These are phyloP conservation scores for Tachystola acroxantha DNA, from an alignment of 2,888 invertebrate genomes.

Conservation along the genomic window DNA sequence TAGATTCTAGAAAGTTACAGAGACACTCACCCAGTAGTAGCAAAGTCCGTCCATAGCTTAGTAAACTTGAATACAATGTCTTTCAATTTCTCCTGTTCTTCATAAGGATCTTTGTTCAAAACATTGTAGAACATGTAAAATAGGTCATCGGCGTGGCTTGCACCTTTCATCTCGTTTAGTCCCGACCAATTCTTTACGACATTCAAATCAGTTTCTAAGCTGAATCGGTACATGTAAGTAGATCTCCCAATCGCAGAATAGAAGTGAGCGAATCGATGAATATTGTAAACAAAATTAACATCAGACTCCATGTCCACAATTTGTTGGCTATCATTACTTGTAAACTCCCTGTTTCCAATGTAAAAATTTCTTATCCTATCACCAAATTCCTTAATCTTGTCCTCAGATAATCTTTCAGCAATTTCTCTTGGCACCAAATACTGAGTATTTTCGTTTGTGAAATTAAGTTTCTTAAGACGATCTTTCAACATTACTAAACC, in stretches of 20 bases:
- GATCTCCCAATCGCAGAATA: constrained; percentile 11
- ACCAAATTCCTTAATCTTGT: constrained; percentile 21
- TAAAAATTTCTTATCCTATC: constrained; percentile 26
- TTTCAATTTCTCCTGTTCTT: constrained; percentile 25
- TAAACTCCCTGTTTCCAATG: constrained; percentile 21
- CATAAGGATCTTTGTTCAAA: constrained; percentile 32
- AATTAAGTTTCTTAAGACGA: constrained; percentile 21
- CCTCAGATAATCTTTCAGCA: constrained; percentile 13
- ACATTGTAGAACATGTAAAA: constrained; percentile 59
- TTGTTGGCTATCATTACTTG: constrained; percentile 15
- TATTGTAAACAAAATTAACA: constrained; percentile 22
- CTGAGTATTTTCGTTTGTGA: constrained; percentile 25
- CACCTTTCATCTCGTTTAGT: constrained; percentile 37
- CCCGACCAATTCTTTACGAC: constrained; percentile 33
- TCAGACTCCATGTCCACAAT: constrained; percentile 22
- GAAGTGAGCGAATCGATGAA: constrained; percentile 22
- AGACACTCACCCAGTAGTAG: constrained; percentile 50
- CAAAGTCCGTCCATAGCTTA: constrained; percentile 58
- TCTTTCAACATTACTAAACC: constrained; percentile 21
- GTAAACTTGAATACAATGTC: constrained; percentile 38
- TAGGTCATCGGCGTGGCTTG: constrained; percentile 67
- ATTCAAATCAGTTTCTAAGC: constrained; percentile 44
- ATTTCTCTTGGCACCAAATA: constrained; percentile 30
- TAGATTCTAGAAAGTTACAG: no score
- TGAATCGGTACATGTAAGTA: constrained; percentile 2